Conservation (phyloP, 2,113 vertebrate genomes). For the Antechinus stuartii region DNA sequence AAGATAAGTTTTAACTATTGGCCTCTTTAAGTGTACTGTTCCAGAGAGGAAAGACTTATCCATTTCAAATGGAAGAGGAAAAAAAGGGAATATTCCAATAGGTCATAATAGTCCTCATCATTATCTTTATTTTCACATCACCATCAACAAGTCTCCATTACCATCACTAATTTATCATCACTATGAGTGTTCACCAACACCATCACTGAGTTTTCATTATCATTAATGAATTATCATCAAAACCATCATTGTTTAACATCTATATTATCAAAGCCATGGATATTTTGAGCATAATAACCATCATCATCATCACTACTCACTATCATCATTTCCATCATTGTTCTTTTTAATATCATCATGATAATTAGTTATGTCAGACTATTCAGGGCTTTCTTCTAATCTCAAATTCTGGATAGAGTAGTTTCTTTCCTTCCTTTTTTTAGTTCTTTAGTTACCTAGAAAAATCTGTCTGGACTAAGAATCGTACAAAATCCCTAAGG, state of each 20-base stretch:
- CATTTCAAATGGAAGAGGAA: slow-evolving; percentile 21
- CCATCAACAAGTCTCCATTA: background rate
- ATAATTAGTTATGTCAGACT: background rate
- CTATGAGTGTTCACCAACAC: background rate
- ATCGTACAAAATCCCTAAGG: background rate
- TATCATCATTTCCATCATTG: background rate
- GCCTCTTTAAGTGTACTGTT: background rate
- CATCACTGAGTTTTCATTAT: background rate
- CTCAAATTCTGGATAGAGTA: background rate
- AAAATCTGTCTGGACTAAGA: background rate
- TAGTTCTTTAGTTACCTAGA: background rate
- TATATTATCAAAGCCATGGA: background rate
- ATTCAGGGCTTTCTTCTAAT: background rate
- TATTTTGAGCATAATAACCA: background rate
- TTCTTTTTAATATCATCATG: background rate
- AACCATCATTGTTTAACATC: background rate
- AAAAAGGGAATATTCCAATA: slow-evolving; percentile 35
- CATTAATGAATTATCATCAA: background rate
- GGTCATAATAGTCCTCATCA: slow-evolving; percentile 21
- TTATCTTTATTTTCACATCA: background rate
- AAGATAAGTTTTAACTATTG: slow-evolving; percentile 10
- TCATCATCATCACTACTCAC: background rate
- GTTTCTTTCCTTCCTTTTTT: background rate
- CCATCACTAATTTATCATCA: too few relatives aligned
- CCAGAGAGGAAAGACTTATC: background rate